A percentile compares a stretch with the other conserved stretches of the same genome.
Evolutionary conservation across 2,888 invertebrate genomes (phyloP).

Genomic region (Sericinus montela): DNA sequence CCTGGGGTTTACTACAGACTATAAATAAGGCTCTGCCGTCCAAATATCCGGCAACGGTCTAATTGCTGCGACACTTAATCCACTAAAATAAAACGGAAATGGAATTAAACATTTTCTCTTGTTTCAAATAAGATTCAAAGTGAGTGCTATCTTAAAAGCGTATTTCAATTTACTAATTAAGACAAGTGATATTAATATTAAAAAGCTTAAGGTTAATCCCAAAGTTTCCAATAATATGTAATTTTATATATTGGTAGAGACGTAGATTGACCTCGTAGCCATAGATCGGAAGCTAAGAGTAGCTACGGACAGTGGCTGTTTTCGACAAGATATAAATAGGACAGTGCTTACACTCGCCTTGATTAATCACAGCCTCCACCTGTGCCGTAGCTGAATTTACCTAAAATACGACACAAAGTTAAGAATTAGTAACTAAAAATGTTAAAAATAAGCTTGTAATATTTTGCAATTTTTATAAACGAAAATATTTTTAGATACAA

Average conservation of each 20-base stretch:
- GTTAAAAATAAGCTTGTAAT: too few species aligned
- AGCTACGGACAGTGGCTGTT: constrained; percentile 39
- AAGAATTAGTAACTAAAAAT: constrained; percentile 46
- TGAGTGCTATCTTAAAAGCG: too few species aligned
- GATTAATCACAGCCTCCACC: constrained; percentile 67
- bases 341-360: constrained; percentile 39
- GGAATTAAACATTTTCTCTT: constrained; percentile 24
- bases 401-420: constrained; percentile 33
- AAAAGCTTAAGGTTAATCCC: too few species aligned
- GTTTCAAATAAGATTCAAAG: constrained; percentile 9
- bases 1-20: constrained; percentile 41
- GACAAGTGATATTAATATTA: background rate
- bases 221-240: too few species aligned
- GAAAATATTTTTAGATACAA: too few species aligned
- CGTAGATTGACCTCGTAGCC: constrained; percentile 40
- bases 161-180: background rate
- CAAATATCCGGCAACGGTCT: constrained; percentile 55
- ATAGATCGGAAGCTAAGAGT: constrained; percentile 9
- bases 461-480: too few species aligned
- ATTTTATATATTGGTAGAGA: constrained; percentile 18
- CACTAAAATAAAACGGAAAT: constrained; percentile 55
- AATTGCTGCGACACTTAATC: constrained; percentile 59
- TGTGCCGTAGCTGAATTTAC: constrained; percentile 38
- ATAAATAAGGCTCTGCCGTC: constrained; percentile 54
- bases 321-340: constrained; percentile 62